These are phyloP conservation scores for Lerema accius DNA, from an alignment of 1,140 invertebrate genomes.

Conservation along the genomic window DNA sequence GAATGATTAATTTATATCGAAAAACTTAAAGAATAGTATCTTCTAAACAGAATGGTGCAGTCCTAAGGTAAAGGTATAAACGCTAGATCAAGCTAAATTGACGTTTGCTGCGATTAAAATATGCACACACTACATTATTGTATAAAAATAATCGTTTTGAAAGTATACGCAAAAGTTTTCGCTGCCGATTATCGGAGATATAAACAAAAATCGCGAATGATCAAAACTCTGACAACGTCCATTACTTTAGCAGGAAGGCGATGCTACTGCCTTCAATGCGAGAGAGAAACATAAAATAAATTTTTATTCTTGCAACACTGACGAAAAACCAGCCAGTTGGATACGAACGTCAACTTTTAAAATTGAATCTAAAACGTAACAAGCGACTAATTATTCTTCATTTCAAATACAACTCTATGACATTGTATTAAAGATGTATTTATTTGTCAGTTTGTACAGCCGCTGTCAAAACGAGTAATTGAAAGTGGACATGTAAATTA, in stretches of 20 bases:
- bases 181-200: conserved; percentile 73
- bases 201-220: conserved; percentile 77
- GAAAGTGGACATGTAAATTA: conserved; percentile 27
- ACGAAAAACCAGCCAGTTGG: conserved; percentile 33
- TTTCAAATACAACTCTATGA: conserved; percentile 11
- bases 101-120: conserved; percentile 53
- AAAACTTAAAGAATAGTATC: conserved; percentile 29
- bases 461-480: not conserved
- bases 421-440: not conserved
- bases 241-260: conserved; percentile 68
- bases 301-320: conserved; percentile 73
- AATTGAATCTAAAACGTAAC: conserved; percentile 13
- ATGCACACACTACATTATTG: conserved; percentile 70
- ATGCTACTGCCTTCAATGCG: conserved; percentile 75
- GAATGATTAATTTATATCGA: conserved; percentile 37
- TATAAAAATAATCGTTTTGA: conserved; percentile 63
- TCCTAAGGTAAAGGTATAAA: conserved; percentile 53
- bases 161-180: conserved; percentile 79
- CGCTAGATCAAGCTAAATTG: conserved; percentile 58
- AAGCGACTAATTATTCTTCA: not conserved
- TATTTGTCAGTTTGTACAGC: not conserved
- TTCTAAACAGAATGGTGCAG: conserved; percentile 48
- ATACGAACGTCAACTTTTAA: not conserved
- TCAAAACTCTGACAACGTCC: conserved; percentile 72
- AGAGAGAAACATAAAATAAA: conserved; percentile 70